Conservation (phyloP, 2,888 invertebrate genomes). For the Dyspetes luteomarginatus region DNA sequence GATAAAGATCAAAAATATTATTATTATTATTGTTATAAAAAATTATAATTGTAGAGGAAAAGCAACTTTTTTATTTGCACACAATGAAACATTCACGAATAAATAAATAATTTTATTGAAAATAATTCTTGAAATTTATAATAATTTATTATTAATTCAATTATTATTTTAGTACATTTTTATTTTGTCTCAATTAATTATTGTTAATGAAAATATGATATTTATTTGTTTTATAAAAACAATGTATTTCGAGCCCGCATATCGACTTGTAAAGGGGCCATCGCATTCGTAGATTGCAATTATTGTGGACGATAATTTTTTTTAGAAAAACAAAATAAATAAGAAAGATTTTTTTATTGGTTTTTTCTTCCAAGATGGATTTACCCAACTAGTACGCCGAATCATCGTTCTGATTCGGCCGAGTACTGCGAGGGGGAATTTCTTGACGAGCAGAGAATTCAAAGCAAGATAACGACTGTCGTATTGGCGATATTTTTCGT, state of each 20-base stretch:
- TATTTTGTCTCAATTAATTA: background rate
- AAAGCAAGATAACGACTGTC: constrained; percentile 91
- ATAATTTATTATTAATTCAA: constrained; percentile 10
- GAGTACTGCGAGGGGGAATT: constrained; percentile 86
- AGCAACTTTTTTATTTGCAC: too few species aligned
- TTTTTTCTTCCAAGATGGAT: constrained; percentile 70
- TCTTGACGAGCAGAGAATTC: constrained; percentile 87
- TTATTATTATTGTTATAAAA: constrained; percentile 13
- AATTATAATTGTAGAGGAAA: too few species aligned
- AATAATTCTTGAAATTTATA: too few species aligned
- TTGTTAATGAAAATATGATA: too few species aligned
- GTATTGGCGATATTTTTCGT: constrained; percentile 95
- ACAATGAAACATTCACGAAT: too few species aligned
- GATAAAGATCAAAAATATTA: background rate
- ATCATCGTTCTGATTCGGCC: constrained; percentile 72
- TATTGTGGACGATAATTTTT: too few species aligned
- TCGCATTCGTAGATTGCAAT: too few species aligned
- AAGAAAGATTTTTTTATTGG: background rate
- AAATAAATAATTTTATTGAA: too few species aligned
- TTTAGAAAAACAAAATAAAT: too few species aligned
- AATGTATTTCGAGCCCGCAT: too few species aligned
- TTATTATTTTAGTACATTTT: background rate
- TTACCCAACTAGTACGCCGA: constrained; percentile 67
- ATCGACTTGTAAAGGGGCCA: too few species aligned
- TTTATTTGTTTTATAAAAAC: too few species aligned